A percentile compares a stretch with the other conserved stretches of the same genome.
Evolutionary conservation across 2,113 vertebrate species (phyloP).

Genomic region (Sylvicapra grimmia): DNA sequence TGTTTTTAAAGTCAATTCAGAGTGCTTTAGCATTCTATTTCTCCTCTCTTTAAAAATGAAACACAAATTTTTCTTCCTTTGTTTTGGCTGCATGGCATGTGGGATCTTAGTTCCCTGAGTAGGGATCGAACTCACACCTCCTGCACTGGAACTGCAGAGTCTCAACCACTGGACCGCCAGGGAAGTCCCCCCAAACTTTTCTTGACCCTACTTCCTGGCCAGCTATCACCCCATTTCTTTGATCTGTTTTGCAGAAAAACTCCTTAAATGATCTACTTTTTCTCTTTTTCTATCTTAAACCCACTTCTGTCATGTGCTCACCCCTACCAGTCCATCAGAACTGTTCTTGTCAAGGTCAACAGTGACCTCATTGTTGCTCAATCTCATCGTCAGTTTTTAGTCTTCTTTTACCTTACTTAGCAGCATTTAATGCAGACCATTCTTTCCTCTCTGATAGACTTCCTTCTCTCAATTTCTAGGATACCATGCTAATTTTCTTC

Average conservation of each 20-base stretch:
- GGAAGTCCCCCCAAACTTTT: background rate
- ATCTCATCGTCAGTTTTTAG: background rate
- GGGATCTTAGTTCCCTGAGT: background rate
- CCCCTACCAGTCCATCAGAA: background rate
- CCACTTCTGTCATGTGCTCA: background rate
- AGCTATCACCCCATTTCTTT: background rate
- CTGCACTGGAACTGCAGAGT: background rate
- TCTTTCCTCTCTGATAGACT: background rate
- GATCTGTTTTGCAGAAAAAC: background rate
- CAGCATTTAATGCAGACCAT: background rate
- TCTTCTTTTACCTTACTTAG: background rate
- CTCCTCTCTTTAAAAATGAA: background rate
- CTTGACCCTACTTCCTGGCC: background rate
- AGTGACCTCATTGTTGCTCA: background rate
- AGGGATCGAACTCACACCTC: background rate
- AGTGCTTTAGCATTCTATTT: background rate
- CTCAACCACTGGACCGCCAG: background rate
- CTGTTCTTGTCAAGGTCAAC: background rate
- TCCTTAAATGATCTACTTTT: background rate
- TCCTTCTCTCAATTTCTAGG: background rate
- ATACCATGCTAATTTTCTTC: background rate
- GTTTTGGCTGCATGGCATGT: background rate
- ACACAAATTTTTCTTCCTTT: background rate
- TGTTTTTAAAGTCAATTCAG: background rate
- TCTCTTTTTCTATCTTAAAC: background rate